These are phyloP conservation scores for Paramormyrops kingsleyae DNA, from an alignment of 2,113 vertebrate genomes.

Conservation along the genomic window DNA sequence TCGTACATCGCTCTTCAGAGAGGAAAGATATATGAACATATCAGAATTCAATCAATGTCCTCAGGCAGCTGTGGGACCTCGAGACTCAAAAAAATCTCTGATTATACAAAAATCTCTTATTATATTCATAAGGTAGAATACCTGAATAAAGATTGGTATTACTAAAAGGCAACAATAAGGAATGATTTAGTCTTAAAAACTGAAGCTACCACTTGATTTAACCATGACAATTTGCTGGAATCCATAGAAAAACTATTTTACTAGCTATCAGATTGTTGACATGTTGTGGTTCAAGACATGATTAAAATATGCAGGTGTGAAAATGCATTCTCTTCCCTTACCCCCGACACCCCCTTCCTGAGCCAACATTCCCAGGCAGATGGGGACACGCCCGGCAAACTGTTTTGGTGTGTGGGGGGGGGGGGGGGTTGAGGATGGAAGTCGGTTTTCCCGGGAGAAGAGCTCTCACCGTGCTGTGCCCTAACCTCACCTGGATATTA, in stretches of 20 bases:
- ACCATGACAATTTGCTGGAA: slow-evolving; percentile 35
- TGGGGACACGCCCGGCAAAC: slow-evolving; percentile 53
- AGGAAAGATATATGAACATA: slow-evolving; percentile 31
- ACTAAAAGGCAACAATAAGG: background rate
- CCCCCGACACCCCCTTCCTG: slow-evolving; percentile 41
- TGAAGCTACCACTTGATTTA: slow-evolving; percentile 49
- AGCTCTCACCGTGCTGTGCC: slow-evolving; percentile 51
- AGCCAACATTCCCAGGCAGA: slow-evolving; percentile 59
- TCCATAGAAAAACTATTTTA: slow-evolving; percentile 40
- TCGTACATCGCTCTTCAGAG: slow-evolving; percentile 38
- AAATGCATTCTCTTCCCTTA: background rate
- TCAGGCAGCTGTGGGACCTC: background rate
- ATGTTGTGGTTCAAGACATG: background rate
- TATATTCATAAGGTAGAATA: background rate
- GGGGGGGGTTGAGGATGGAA: background rate
- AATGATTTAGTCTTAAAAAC: background rate
- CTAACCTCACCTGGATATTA: background rate
- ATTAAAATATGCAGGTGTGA: slow-evolving; percentile 10
- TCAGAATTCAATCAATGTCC: slow-evolving; percentile 42
- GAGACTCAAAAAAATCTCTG: background rate
- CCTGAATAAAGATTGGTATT: background rate
- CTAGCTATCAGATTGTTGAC: background rate
- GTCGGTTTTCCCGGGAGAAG: slow-evolving; percentile 36
- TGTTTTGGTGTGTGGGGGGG: background rate
- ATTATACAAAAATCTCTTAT: background rate